Evolutionary conservation across 2,888 invertebrate genomes (phyloP).

Genomic region (Catonia carolina): DNA sequence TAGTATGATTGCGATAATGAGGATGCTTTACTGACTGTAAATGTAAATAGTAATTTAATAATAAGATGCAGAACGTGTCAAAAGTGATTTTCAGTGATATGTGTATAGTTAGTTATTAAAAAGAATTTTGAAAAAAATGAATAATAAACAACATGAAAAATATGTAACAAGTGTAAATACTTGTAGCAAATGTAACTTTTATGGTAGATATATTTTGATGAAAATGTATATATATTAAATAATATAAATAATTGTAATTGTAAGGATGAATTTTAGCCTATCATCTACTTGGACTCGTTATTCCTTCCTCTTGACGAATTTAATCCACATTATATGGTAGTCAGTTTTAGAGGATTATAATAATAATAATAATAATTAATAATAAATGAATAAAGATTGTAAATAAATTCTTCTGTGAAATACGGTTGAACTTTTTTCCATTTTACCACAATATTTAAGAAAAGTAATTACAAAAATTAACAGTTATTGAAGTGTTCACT

Average conservation of each 20-base stretch:
- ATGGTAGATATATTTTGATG: background rate
- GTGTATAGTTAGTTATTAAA: too few species aligned
- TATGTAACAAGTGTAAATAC: constrained; percentile 22
- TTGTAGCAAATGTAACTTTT: constrained; percentile 21
- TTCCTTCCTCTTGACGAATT: constrained; percentile 27
- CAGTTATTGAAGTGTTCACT: constrained; percentile 28
- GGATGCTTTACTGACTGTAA: too few species aligned
- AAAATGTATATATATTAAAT: constrained; percentile 2
- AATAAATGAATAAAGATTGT: too few species aligned
- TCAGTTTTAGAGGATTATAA: constrained; percentile 21
- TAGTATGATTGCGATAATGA: too few species aligned
- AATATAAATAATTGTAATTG: too few species aligned
- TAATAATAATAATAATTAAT: too few species aligned
- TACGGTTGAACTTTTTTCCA: background rate
- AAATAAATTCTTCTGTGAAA: constrained; percentile 9
- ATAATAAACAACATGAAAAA: too few species aligned
- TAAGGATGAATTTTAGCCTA: too few species aligned
- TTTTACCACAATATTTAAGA: constrained; percentile 17
- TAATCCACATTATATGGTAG: constrained; percentile 24
- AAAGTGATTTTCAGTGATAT: too few species aligned
- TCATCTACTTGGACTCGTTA: constrained; percentile 19
- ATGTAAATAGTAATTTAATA: too few species aligned
- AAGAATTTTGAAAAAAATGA: too few species aligned
- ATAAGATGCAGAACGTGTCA: too few species aligned
- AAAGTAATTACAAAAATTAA: background rate